Base-by-base conservation (phyloP, 2,888 invertebrate species). In the Nematopogon swammerdamellus region DNA sequence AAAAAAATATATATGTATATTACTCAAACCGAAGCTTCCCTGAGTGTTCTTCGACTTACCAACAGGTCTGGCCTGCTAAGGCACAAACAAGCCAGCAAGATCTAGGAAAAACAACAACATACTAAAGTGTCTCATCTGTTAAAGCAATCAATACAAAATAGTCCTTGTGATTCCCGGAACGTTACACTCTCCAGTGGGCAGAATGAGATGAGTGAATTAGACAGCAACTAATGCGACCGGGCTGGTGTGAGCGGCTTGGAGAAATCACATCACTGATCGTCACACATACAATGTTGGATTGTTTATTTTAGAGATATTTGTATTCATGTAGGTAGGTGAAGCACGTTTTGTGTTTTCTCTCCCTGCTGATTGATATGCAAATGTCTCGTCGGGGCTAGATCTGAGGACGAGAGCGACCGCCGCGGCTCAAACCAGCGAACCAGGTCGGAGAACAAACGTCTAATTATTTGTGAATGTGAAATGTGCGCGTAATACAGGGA, bases 71-170 rank as follows among this genome's bases (percentile, higher is more conserved):
- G 85, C 85, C 85, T 85, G 77, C 80, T 80, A 82, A 85, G 84
- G 85, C 84, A 85, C 84, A 85, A 83, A 84, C 85, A 85, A 84
- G 85, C 85, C 84, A 85, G 84, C 84, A 85, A 84, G 79, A 85
- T 85, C 85, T 85, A 85, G 16, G 18, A 18, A 45, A 45, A 19
- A 19, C 18, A 19, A 45, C 18, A 45, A 45, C 5, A 45, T 18
- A 19, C 45, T 19, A 45, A 4, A 45, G 45, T 45, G 19, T 8
- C 19, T 8, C 18, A 16, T 16, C 17, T 6, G 16, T 19, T 6
- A 45, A 8, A 45, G 4, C 46, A 29, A 6, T 16, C 10, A 46
- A 18, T 25, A 14, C 36, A 36, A 14, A 36, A 44, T 17, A 19
- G 44, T 44, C 44, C 44, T 44, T 44, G 44, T 44, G 44, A 36